Evolutionary conservation across 2,888 invertebrate species (phyloP), one percentile per base, ranked within the genome.

Genomic region (Lasiommata megera): DNA sequence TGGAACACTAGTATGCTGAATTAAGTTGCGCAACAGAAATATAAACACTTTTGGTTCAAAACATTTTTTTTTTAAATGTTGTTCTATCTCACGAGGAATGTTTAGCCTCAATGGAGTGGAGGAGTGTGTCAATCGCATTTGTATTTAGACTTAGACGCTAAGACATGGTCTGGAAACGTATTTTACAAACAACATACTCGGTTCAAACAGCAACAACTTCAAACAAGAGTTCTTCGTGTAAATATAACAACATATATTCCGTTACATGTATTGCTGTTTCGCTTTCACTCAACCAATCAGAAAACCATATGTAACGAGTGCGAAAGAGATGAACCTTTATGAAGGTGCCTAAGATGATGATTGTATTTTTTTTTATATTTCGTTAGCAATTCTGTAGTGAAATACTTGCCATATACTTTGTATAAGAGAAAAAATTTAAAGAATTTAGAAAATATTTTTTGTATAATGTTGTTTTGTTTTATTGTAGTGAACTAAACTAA

Each of bases 401-500:
- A 54, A 48, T 34, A 44, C 55, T 60, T 60, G 54, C 54, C 56
- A 54, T 56, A 31, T n/a, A 18, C 29, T 34, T 17, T 44, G 34
- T 44, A n/a, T 44, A 44, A 38, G 17, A 34, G 9, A 43, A 41
- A 41, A n/a, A 29, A 12, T 40, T 46, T n/a, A 23, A 18, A 37
- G 23, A 37, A 23, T 9, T 40, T 40, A 38, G n/a, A 14, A 51
- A 37, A 51, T 51, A 51, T 51, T 28, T 51, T 51, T 51, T 23
- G 16, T 51, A 38, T 51, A 23, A 28, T 38, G 37, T 51, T 36
- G 14, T 29, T 51, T 51, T 16, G 28, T 51, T 29, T 40, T 48
- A 8, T 23, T 34, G 46, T 40, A 14, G 51, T 29, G 28, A 11
- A 14, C 12, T 29, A 14, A n/a, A n/a, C 14, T 36, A 40, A 38